Conservation (phyloP, 2,888 invertebrate genomes). For the Sycophila texana region DNA sequence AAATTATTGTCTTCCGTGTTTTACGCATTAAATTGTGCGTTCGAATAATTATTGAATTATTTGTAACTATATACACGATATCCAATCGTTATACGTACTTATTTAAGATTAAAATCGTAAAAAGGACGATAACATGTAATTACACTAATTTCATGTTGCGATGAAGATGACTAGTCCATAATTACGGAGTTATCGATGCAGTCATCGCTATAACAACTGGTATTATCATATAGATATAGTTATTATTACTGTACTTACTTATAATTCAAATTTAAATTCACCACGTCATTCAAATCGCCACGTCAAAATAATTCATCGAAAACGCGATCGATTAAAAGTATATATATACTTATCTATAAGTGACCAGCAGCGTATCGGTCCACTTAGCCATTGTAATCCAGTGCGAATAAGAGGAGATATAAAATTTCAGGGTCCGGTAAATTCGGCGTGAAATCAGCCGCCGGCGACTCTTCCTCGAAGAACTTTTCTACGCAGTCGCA, state of each 20-base stretch:
- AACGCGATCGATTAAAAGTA: background rate
- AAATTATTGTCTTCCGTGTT: too few relatives aligned
- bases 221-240: conserved; percentile 9
- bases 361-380: background rate
- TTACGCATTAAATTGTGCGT: too few relatives aligned
- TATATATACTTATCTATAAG: background rate
- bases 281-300: background rate
- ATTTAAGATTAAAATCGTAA: too few relatives aligned
- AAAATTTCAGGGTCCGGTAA: background rate
- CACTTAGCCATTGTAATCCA: too few relatives aligned
- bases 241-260: conserved; percentile 1
- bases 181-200: background rate
- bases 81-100: too few relatives aligned
- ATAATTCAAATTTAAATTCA: background rate
- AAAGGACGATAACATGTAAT: too few relatives aligned
- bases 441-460: background rate
- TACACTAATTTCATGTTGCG: background rate
- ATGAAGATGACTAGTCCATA: background rate
- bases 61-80: too few relatives aligned
- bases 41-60: too few relatives aligned
- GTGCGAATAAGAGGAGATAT: background rate
- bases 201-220: background rate
- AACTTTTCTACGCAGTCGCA: background rate
- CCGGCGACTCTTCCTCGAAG: background rate
- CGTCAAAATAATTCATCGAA: background rate